phyloP scores from a whole-genome alignment of 2,888 invertebrate species.

The Didymodactylos carnosus region DNA sequence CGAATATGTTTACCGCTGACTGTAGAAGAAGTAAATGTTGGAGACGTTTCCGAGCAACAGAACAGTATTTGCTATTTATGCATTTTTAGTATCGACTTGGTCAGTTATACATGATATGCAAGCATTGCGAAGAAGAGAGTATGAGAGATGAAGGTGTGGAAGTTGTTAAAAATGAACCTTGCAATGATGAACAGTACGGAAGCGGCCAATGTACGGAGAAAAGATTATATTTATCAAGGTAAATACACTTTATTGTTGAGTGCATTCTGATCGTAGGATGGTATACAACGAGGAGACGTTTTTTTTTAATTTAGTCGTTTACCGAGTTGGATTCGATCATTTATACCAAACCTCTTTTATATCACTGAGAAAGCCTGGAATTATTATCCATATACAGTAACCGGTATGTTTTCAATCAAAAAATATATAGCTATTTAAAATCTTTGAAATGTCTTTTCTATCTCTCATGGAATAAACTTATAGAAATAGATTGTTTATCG shows the following conservation, averaged over 20 bases:
- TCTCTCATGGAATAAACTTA: too few relatives aligned
- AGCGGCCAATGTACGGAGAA: slow-evolving; percentile 73
- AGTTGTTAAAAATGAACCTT: slow-evolving; percentile 60
- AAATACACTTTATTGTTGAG: slow-evolving; percentile 15
- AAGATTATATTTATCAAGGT: slow-evolving; percentile 69
- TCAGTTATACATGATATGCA: slow-evolving; percentile 78
- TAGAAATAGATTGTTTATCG: too few relatives aligned
- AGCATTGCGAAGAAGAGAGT: slow-evolving; percentile 74
- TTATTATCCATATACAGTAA: slow-evolving; percentile 71
- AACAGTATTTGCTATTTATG: neutral
- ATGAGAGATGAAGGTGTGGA: slow-evolving; percentile 74
- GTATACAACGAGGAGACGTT: too few relatives aligned
- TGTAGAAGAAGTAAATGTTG: slow-evolving; percentile 56
- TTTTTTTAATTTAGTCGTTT: slow-evolving; percentile 48
- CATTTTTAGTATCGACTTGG: slow-evolving; percentile 60
- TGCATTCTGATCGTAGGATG: neutral
- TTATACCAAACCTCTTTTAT: slow-evolving; percentile 72
- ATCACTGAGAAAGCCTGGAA: slow-evolving; percentile 85
- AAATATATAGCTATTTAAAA: too few relatives aligned
- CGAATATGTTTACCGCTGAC: slow-evolving; percentile 76
- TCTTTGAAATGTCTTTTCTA: too few relatives aligned
- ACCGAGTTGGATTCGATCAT: slow-evolving; percentile 67
- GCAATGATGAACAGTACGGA: slow-evolving; percentile 57
- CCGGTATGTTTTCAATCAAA: slow-evolving; percentile 38
- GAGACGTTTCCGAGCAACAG: neutral